Evolutionary conservation across 2,797 vertebrate genomes (phyloP).

Genomic region (Rhinella marina): DNA sequence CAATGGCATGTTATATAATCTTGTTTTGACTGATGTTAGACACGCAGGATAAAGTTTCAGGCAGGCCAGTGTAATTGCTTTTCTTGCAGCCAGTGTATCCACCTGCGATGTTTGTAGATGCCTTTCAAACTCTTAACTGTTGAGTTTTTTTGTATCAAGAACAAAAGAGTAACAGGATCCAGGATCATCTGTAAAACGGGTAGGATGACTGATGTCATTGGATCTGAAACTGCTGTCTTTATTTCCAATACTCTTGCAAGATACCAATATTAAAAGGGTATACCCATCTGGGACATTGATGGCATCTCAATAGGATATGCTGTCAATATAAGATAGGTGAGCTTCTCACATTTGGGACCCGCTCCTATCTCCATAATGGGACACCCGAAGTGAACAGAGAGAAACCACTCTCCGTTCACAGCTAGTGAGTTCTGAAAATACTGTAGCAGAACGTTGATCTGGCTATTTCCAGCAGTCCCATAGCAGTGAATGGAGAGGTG

Average conservation of each 20-base stretch:
- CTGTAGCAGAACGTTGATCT: neutral
- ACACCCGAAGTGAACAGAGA: too few relatives aligned
- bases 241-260: neutral
- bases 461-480: too few relatives aligned
- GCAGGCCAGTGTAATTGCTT: constrained; percentile 17
- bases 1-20: constrained; percentile 39
- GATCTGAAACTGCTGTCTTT: neutral
- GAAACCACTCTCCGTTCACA: too few relatives aligned
- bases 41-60: constrained; percentile 29
- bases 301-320: too few relatives aligned
- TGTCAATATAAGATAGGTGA: too few relatives aligned
- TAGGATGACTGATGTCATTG: constrained; percentile 6
- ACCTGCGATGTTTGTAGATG: neutral
- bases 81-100: constrained; percentile 31
- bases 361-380: too few relatives aligned
- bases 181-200: constrained; percentile 12
- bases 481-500: too few relatives aligned
- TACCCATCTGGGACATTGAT: too few relatives aligned
- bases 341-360: too few relatives aligned
- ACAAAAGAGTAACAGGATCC: constrained; percentile 32
- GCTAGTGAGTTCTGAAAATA: too few relatives aligned
- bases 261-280: neutral
- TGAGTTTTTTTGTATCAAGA: constrained; percentile 2
- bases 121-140: constrained; percentile 11
- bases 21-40: constrained; percentile 38